phyloP scores from a whole-genome alignment of 2,888 invertebrate genomes.

The Hydriomena furcata region DNA sequence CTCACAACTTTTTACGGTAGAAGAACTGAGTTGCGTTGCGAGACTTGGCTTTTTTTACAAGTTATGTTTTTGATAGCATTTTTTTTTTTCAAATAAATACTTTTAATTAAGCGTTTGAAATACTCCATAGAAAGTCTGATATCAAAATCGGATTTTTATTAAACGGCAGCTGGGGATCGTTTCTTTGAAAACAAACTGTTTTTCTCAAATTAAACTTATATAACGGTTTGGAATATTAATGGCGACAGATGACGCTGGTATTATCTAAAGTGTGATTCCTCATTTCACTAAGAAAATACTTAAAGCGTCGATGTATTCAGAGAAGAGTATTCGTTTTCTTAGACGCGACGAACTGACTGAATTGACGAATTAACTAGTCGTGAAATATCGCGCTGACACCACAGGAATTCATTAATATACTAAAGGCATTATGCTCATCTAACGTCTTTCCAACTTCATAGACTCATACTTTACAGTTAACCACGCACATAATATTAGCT shows the following conservation, averaged over 20 bases:
- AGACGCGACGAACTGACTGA: constrained; percentile 3
- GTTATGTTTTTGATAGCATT: too few relatives aligned
- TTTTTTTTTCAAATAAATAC: not conserved
- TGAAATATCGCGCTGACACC: constrained; percentile 19
- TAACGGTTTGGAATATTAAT: constrained; percentile 1
- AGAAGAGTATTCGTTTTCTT: not conserved
- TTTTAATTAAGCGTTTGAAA: not conserved
- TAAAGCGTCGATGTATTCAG: not conserved
- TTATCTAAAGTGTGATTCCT: constrained; percentile 2
- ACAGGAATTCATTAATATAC: constrained; percentile 9
- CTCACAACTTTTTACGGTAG: too few relatives aligned
- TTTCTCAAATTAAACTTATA: not conserved
- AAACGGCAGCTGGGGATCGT: not conserved
- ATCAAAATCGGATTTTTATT: constrained; percentile 3
- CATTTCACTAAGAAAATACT: constrained; percentile 4
- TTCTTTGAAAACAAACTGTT: not conserved
- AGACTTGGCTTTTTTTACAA: too few relatives aligned
- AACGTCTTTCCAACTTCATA: constrained; percentile 16
- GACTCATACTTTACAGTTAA: not conserved
- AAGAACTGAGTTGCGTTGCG: too few relatives aligned
- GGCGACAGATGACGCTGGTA: constrained; percentile 5
- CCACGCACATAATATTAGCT: constrained; percentile 5
- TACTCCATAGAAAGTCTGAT: not conserved
- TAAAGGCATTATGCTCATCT: constrained; percentile 18
- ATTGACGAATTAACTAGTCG: constrained; percentile 9